Base-by-base conservation (phyloP, 2,888 invertebrate species). In the Nomada fabriciana region DNA sequence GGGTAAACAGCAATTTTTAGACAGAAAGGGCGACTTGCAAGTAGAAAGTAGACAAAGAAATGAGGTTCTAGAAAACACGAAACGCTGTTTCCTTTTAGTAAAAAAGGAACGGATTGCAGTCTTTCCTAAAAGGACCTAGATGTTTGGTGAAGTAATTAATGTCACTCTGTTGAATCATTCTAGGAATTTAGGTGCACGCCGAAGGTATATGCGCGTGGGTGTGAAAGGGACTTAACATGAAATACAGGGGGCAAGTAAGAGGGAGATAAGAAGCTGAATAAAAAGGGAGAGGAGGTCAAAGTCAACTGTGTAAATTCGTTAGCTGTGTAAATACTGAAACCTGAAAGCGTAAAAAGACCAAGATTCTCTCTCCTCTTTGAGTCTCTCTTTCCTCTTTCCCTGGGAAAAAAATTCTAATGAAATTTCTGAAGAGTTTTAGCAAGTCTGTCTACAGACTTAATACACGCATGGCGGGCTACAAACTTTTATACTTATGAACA, bases 241-340 rank as follows among this genome's bases (percentile, higher is more conserved):
- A 61, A 60, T 29, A 55, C 11, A 20, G 63, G 68, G 63, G 59
- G 63, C 67, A 15, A 60, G 73, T 61, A 64, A 53, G 60, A 60
- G 53, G 47, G 53, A 57, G 64, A 74, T 59, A 71, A n/a, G 15
- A n/a, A 55, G 47, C 29, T 55, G 57, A 43, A 57, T 67, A 47
- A 57, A 57, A 74, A 65, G 59, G 57, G 23, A 29, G 71, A 53
- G 60, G 64, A 79, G 74, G 74, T 82, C 79, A 84, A 79, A 82
- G 75, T 78, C 80, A 75, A 72, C 81, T 74, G 82, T 79, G 84
- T 82, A 76, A 76, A 84, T 84, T 85, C 63, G 72, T 84, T 80
- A 73, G 20, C 29, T 18, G 69, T 76, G 81, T 69, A 83, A 83
- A 81, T 78, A 83, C 60, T 47, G 65, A 79, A 73, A 83, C 75